Evolutionary conservation across 2,888 invertebrate species (phyloP).

Genomic region (Chymomyza caudatula): DNA sequence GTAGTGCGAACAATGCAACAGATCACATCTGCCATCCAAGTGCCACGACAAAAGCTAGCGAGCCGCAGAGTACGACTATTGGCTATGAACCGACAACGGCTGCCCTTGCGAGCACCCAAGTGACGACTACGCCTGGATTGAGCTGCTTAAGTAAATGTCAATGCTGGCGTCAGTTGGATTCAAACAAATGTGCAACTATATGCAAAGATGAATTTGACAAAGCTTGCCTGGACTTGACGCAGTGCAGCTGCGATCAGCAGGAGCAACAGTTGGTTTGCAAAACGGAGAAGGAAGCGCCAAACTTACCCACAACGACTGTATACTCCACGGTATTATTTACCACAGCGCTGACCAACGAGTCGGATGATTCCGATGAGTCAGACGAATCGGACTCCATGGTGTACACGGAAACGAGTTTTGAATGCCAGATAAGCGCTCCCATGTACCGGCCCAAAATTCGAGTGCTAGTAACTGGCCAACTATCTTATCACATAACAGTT

Average conservation of each 20-base stretch:
- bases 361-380: no score
- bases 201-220: slow-evolving; percentile 53
- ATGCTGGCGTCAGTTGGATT: slow-evolving; percentile 46
- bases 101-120: no score
- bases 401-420: slow-evolving; percentile 8
- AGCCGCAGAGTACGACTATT: no score
- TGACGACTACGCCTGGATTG: neutral
- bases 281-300: neutral
- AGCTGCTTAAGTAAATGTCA: slow-evolving; percentile 40
- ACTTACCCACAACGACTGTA: neutral
- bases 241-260: slow-evolving; percentile 43
- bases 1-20: neutral
- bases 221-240: slow-evolving; percentile 49
- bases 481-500: neutral
- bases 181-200: slow-evolving; percentile 37
- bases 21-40: neutral
- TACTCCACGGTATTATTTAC: neutral
- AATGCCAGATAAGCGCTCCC: slow-evolving; percentile 21
- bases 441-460: no score
- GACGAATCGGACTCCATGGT: neutral
- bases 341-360: neutral
- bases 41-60: no score
- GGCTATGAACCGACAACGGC: neutral
- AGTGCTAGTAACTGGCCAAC: slow-evolving; percentile 19
- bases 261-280: slow-evolving; percentile 38